Base-by-base conservation (phyloP, 1,140 invertebrate genomes). In the Monochamus saltuarius region DNA sequence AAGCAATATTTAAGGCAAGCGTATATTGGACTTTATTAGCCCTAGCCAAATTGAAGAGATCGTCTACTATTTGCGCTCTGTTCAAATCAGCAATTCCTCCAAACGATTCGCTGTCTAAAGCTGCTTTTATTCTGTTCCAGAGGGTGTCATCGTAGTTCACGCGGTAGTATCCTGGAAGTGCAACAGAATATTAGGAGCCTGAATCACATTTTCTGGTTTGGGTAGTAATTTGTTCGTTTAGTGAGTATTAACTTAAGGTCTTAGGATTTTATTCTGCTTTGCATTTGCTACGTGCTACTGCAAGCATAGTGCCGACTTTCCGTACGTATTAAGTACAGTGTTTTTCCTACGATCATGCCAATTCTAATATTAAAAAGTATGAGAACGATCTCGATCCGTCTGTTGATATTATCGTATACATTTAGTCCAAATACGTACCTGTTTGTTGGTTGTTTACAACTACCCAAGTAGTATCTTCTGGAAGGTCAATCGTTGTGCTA, bases 11-110 rank as follows among this genome's bases (percentile, higher is more conserved):
- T 10, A 90, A 75, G 0, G 83, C 81, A 14, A 79, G 74, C 0
- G 67, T 59, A 17, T 84, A 81, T 9, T 68, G 64, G 1, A 83
- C 73, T n/a, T 69, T 58, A 9, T 69, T 72, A 56, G 80, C 75
- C 29, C 82, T 73, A 2, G 82, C 74, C 63, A 85, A 76, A 69
- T 86, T 86, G 42, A 93, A 79, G 1, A 89, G 79, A 77, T 95
- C 92, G 65, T 94, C 89, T 3, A 93, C 81, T 7, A 94, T 79
- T 73, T 90, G 88, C 0, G 89, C 90, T 69, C 91, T 82, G 75
- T 91, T 94, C 0, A 87, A 73, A 49, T 82, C 82, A 64, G 86
- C 82, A 40, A 90, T 88, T 4, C 76, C 75, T 63, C 76, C 64
- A 60, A 80, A 76, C 46, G 83, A 73, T 3, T 70, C 64, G 17